Percentiles rank a stretch among this genome's conserved stretches.
Conservation (phyloP, 1,140 invertebrate species). For the Polypedilum pembai region DNA sequence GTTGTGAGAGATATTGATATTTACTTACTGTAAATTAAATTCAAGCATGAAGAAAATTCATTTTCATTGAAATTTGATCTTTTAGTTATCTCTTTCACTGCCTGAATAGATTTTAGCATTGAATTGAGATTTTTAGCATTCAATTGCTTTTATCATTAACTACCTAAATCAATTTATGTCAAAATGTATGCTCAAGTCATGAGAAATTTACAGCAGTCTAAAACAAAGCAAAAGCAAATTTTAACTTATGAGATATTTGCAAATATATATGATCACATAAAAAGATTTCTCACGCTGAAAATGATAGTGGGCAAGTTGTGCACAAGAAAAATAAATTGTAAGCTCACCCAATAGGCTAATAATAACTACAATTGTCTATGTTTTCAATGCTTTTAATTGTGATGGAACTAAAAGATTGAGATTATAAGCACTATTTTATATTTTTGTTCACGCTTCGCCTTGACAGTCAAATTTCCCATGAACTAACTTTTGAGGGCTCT, state of each 20-base stretch:
- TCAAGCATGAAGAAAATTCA: no score
- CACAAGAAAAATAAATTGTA: neutral
- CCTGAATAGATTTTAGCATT: no score
- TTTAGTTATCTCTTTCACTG: no score
- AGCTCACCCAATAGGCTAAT: neutral
- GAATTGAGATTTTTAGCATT: no score
- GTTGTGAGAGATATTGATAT: no score
- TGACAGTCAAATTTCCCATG: conserved; percentile 14
- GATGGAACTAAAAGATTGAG: neutral
- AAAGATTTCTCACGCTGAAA: conserved; percentile 14
- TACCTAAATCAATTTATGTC: conserved; percentile 12
- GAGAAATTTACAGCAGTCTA: neutral
- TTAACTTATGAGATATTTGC: neutral
- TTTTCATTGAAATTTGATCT: no score
- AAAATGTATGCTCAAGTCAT: neutral
- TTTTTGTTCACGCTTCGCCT: neutral
- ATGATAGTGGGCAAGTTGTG: neutral
- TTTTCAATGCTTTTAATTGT: conserved; percentile 13
- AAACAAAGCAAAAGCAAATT: neutral
- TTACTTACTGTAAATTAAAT: no score
- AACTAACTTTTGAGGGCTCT: neutral
- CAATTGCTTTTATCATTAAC: neutral
- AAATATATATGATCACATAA: neutral
- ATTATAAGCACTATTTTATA: neutral
- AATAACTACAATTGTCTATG: conserved; percentile 13